Conservation (phyloP, 2,888 invertebrate genomes). For the Andrena trimmerana region DNA sequence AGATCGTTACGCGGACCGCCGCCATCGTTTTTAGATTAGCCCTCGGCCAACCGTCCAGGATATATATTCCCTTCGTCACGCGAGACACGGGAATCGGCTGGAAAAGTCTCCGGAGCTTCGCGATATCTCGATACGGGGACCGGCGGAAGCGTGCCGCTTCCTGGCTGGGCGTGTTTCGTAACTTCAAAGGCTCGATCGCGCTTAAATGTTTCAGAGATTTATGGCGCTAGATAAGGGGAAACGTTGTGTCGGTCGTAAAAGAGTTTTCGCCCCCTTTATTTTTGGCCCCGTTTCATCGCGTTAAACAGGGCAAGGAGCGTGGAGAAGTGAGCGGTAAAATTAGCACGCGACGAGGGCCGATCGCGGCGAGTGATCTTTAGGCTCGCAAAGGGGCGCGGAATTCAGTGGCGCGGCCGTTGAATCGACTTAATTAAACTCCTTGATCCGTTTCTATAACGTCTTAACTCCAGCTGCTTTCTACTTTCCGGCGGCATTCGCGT, state of each 20-base stretch:
- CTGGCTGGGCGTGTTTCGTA: too few species aligned
- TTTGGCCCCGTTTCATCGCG: too few species aligned
- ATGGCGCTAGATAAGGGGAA: neutral
- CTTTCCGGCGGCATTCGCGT: constrained; percentile 65
- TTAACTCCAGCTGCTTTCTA: constrained; percentile 66
- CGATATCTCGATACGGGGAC: constrained; percentile 4
- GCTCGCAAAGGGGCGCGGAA: constrained; percentile 27
- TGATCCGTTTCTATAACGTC: constrained; percentile 75
- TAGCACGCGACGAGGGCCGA: constrained; percentile 45
- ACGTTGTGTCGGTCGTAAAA: neutral
- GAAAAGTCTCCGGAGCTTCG: constrained; percentile 3
- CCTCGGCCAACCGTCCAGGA: constrained; percentile 43
- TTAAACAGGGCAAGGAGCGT: too few species aligned
- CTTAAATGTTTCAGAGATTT: constrained; percentile 1
- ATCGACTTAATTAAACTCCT: constrained; percentile 76
- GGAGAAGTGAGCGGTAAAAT: constrained; percentile 39
- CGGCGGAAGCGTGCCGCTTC: neutral
- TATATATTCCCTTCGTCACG: constrained; percentile 20
- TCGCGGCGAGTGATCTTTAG: constrained; percentile 48
- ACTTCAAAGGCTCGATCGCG: neutral
- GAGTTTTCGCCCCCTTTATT: neutral
- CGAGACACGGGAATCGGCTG: constrained; percentile 13
- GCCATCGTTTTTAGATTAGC: constrained; percentile 67
- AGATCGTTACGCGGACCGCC: constrained; percentile 58
- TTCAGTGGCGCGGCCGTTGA: constrained; percentile 67